These are phyloP conservation scores for Lasioglossum zephyrum DNA, from an alignment of 2,888 invertebrate species.

Conservation along the genomic window DNA sequence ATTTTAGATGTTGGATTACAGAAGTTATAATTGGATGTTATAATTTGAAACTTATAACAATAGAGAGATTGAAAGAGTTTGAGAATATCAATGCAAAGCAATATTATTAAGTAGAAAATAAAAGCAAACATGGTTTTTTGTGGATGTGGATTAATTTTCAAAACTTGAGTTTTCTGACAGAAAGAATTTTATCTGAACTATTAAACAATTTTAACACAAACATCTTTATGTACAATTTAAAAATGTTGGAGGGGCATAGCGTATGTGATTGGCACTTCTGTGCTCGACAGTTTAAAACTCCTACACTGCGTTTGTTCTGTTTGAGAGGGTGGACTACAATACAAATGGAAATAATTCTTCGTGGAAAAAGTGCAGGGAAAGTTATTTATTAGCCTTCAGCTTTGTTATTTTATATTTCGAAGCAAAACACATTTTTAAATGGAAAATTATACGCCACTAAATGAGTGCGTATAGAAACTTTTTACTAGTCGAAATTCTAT, in stretches of 20 bases:
- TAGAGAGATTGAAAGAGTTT: not conserved
- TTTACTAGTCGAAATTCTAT: not conserved
- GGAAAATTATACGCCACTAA: not conserved
- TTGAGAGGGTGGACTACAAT: not conserved
- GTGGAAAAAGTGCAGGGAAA: not conserved
- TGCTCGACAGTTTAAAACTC: not conserved
- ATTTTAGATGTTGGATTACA: not conserved
- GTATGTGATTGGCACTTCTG: not conserved
- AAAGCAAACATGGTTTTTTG: too few species aligned
- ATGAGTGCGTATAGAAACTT: not conserved
- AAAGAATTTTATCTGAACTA: not conserved
- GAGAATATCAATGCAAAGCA: not conserved
- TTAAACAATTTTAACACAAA: not conserved
- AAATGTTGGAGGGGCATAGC: not conserved
- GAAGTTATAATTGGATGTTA: not conserved
- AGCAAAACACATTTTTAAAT: not conserved
- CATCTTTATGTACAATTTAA: not conserved
- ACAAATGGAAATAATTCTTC: not conserved
- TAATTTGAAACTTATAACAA: not conserved
- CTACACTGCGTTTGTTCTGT: not conserved
- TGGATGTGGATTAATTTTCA: not conserved
- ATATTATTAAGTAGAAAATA: too few species aligned
- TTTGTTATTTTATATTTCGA: not conserved
- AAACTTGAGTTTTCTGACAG: not conserved
- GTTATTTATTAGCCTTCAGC: not conserved